phyloP scores from a whole-genome alignment of 2,113 vertebrate genomes.

The Neodon shergylaensis region DNA sequence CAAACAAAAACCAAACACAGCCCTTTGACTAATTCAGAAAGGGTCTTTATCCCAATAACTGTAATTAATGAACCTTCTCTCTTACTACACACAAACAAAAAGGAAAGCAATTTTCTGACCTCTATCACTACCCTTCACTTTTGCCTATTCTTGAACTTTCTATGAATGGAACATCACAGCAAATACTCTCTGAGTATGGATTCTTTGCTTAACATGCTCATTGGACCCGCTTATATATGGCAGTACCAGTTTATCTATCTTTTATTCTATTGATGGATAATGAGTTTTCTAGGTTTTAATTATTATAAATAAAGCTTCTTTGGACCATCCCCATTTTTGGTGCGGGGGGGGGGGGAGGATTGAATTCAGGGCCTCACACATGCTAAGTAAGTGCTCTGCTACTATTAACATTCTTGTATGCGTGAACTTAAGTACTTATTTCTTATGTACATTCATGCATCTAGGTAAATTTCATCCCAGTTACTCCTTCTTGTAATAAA shows the following conservation, averaged over 20 bases:
- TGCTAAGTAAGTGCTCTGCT: neutral
- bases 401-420: neutral
- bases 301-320: neutral
- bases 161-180: slow-evolving; percentile 8
- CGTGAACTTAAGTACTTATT: neutral
- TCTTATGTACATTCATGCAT: neutral
- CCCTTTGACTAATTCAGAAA: neutral
- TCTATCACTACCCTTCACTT: neutral
- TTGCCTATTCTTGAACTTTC: slow-evolving; percentile 44
- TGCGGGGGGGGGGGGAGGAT: too few relatives aligned
- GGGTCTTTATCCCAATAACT: neutral
- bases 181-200: neutral
- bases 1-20: neutral
- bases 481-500: slow-evolving; percentile 41
- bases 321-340: neutral
- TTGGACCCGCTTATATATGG: neutral
- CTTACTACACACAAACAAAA: neutral
- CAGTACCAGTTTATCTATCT: neutral
- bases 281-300: slow-evolving; percentile 18
- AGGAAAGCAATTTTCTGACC: neutral
- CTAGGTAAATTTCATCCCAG: slow-evolving; percentile 47
- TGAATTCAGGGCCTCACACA: neutral
- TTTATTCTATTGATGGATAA: neutral
- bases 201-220: slow-evolving; percentile 4
- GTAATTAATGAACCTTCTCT: neutral